Evolutionary conservation across 1,140 invertebrate genomes (phyloP).

Genomic region (Diorhabda elongata): DNA sequence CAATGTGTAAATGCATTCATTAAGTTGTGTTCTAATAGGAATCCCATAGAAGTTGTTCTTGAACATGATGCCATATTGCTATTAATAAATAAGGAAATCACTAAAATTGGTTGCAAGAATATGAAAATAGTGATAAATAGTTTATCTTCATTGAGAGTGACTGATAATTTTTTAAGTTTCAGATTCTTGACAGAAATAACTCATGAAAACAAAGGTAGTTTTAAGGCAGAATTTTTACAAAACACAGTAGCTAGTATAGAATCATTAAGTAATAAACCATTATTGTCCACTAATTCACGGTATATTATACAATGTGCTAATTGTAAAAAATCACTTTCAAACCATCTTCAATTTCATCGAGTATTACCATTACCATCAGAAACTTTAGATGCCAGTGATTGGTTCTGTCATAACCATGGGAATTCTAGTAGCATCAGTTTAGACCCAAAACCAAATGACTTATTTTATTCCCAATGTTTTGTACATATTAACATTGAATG

Average conservation of each 20-base stretch:
- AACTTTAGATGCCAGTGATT: conserved; percentile 53
- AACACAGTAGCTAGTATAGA: conserved; percentile 31
- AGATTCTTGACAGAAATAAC: conserved; percentile 31
- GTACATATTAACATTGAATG: conserved; percentile 49
- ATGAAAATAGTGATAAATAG: conserved; percentile 44
- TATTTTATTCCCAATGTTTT: conserved; percentile 52
- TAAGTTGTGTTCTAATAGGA: conserved; percentile 48
- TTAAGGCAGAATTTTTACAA: conserved; percentile 52
- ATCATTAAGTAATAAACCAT: conserved; percentile 41
- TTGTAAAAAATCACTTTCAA: conserved; percentile 49
- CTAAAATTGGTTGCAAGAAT: conserved; percentile 47
- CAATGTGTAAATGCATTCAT: conserved; percentile 55
- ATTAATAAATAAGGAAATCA: conserved; percentile 33
- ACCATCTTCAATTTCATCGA: conserved; percentile 47
- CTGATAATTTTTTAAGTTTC: conserved; percentile 38
- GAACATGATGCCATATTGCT: conserved; percentile 42
- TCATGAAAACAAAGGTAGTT: conserved; percentile 44
- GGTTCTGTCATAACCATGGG: conserved; percentile 53
- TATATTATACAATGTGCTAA: conserved; percentile 51
- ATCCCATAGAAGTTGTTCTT: conserved; percentile 38
- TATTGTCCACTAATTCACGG: conserved; percentile 43
- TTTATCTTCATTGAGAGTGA: conserved; percentile 33
- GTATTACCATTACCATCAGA: conserved; percentile 54
- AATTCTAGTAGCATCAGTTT: conserved; percentile 37
- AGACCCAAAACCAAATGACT: conserved; percentile 49